Conservation (phyloP, 2,797 vertebrate genomes). For the Sarcophilus harrisii region DNA sequence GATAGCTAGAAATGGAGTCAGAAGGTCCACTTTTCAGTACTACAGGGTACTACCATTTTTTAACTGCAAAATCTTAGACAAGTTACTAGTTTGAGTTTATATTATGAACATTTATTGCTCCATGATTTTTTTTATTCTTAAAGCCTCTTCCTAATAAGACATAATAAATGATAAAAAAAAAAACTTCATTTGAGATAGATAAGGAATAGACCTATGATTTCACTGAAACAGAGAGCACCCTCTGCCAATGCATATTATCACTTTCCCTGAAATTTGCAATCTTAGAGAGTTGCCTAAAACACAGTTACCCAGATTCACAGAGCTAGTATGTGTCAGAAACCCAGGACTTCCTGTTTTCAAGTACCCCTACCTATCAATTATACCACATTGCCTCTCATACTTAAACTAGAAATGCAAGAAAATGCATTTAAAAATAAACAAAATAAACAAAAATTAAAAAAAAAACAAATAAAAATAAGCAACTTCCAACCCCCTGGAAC, state of each 20-base stretch:
- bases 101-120: neutral
- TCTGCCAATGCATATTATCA: neutral
- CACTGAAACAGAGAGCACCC: neutral
- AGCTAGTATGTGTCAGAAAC: neutral
- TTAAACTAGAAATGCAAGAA: neutral
- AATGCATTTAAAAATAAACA: neutral
- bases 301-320: neutral
- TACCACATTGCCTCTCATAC: neutral
- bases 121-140: neutral
- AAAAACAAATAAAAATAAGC: neutral
- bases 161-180: neutral
- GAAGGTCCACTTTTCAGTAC: neutral
- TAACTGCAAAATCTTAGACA: neutral
- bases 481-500: neutral
- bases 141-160: neutral
- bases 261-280: neutral
- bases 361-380: neutral
- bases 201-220: neutral
- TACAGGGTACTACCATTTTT: neutral
- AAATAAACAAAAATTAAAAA: too few species aligned
- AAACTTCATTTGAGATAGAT: neutral
- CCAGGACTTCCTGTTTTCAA: neutral
- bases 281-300: neutral
- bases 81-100: neutral
- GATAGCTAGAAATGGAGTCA: neutral